Evolutionary conservation across 1,140 invertebrate genomes (phyloP).

Genomic region (Fopius arisanus): DNA sequence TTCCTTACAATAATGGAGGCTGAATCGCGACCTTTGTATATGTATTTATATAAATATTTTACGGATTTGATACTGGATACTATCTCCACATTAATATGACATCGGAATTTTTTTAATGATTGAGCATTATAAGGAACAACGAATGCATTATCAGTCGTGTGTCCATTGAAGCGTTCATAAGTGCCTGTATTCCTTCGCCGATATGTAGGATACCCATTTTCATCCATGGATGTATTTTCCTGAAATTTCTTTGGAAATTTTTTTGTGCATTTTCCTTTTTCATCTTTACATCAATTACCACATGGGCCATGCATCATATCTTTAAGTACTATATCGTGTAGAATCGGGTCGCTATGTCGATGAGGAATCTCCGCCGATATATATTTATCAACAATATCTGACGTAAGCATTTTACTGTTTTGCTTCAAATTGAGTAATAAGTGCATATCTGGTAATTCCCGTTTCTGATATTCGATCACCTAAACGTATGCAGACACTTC

Average conservation of each 20-base stretch:
- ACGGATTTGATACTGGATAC: not conserved
- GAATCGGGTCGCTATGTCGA: constrained; percentile 15
- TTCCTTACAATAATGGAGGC: not conserved
- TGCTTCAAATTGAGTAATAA: constrained; percentile 36
- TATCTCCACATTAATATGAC: constrained; percentile 4
- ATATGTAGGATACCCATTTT: constrained; percentile 44
- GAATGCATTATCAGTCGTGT: not conserved
- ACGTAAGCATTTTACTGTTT: constrained; percentile 23
- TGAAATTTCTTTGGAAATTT: constrained; percentile 49
- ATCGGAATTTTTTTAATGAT: not conserved
- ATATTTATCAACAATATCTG: constrained; percentile 28
- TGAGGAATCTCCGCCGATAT: constrained; percentile 36
- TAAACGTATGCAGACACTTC: not conserved
- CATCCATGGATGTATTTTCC: constrained; percentile 42
- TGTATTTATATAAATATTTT: constrained; percentile 9
- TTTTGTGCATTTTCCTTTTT: constrained; percentile 36
- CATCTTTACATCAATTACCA: constrained; percentile 37
- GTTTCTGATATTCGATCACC: constrained; percentile 17
- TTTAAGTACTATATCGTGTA: constrained; percentile 23
- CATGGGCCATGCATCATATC: constrained; percentile 49
- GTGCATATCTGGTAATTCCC: constrained; percentile 25
- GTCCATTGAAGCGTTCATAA: not conserved
- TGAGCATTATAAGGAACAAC: constrained; percentile 20
- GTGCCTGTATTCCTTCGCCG: constrained; percentile 5
- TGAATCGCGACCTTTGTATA: not conserved